phyloP scores from a whole-genome alignment of 1,140 invertebrate species.

The Zaprionus gabonicus region DNA sequence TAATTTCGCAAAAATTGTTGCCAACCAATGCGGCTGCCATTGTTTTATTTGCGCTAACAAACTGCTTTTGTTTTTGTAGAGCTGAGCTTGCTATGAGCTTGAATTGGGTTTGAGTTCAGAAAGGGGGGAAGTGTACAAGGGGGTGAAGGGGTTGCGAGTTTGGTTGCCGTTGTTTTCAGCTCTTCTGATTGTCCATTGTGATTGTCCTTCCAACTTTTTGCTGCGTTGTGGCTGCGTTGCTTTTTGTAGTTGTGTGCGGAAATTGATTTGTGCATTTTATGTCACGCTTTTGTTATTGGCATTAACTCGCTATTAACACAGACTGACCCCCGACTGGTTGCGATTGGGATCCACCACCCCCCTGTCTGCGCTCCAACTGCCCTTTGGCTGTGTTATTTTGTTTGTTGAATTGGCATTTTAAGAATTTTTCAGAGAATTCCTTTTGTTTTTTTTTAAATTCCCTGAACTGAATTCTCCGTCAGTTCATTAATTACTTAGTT shows the following conservation, averaged over 20 bases:
- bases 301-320: slow-evolving; percentile 55
- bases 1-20: slow-evolving; percentile 72
- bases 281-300: slow-evolving; percentile 56
- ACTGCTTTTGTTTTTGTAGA: slow-evolving; percentile 47
- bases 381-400: slow-evolving; percentile 36
- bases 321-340: not conserved
- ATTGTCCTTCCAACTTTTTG: slow-evolving; percentile 15
- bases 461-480: not conserved
- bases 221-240: slow-evolving; percentile 1
- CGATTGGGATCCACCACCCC: too few species aligned
- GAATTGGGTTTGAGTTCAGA: slow-evolving; percentile 9
- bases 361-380: too few species aligned
- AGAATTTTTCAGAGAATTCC: slow-evolving; percentile 27
- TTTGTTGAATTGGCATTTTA: slow-evolving; percentile 37
- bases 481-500: slow-evolving; percentile 48
- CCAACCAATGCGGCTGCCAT: slow-evolving; percentile 36
- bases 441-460: slow-evolving; percentile 4
- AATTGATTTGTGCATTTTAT: slow-evolving; percentile 69
- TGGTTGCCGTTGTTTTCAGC: slow-evolving; percentile 32
- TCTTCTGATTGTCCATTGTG: slow-evolving; percentile 54
- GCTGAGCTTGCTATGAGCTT: not conserved
- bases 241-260: slow-evolving; percentile 35
- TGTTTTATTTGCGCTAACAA: slow-evolving; percentile 58
- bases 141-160: not conserved
- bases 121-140: too few species aligned